phyloP scores from a whole-genome alignment of 2,888 invertebrate species.

The Ashinkailepas kermadecensis region DNA sequence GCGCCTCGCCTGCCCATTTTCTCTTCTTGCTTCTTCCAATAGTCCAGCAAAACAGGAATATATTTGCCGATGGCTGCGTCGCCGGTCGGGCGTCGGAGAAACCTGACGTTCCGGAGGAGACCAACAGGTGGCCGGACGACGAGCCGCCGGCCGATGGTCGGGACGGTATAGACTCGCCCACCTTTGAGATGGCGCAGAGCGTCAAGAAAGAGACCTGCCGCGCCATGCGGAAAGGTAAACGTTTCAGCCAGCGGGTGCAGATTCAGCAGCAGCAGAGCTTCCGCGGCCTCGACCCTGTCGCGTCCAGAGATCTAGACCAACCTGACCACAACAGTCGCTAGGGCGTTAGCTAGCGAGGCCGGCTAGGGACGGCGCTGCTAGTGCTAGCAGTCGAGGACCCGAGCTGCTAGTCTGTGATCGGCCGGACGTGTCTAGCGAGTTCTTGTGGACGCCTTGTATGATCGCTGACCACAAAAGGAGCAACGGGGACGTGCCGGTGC shows the following conservation, averaged over 20 bases:
- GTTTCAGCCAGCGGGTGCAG: not conserved
- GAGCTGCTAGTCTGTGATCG: not conserved
- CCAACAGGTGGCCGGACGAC: constrained; percentile 8
- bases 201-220: not conserved
- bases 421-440: not conserved
- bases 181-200: not conserved
- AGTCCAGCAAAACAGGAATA: not conserved
- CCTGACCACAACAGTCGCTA: too few relatives aligned
- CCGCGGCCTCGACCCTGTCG: too few relatives aligned
- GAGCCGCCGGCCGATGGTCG: not conserved
- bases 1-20: not conserved
- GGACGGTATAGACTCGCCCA: not conserved
- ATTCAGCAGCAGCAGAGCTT: too few relatives aligned
- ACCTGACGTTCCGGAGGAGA: not conserved
- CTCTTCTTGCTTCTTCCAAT: not conserved
- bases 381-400: not conserved
- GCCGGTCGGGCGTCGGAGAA: not conserved
- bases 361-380: not conserved
- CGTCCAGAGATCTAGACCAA: too few relatives aligned
- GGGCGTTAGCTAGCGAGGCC: too few relatives aligned
- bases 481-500: too few relatives aligned
- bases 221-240: not conserved
- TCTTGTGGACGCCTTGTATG: not conserved
- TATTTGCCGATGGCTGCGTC: not conserved
- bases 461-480: not conserved